phyloP scores from a whole-genome alignment of 2,888 invertebrate genomes.

The Parnassius apollo region DNA sequence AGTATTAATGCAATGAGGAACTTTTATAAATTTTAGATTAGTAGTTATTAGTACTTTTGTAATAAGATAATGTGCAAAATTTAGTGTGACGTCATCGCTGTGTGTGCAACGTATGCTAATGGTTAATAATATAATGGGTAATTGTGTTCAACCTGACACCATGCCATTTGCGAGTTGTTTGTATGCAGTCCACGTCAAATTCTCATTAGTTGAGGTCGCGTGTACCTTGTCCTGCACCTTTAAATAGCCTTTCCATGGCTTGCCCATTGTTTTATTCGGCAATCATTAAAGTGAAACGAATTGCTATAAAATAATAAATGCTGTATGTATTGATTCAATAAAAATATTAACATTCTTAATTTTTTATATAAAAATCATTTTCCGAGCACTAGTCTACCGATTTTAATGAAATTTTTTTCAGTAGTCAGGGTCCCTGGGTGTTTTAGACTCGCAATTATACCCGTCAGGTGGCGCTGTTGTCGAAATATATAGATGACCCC shows the following conservation, averaged over 20 bases:
- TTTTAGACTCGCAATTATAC: too few species aligned
- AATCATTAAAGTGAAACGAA: conserved; percentile 5
- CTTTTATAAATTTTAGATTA: too few species aligned
- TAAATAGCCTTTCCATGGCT: conserved; percentile 4
- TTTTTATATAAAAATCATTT: too few species aligned
- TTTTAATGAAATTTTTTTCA: too few species aligned
- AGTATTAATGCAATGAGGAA: too few species aligned
- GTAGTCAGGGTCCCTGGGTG: too few species aligned
- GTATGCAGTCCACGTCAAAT: conserved; percentile 23
- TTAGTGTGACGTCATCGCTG: background rate
- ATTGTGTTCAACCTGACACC: conserved; percentile 17
- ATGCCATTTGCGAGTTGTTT: conserved; percentile 15
- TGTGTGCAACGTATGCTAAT: conserved; percentile 13
- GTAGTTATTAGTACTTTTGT: too few species aligned
- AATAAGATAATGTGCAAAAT: too few species aligned
- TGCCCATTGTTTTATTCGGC: conserved; percentile 5
- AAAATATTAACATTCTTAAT: conserved; percentile 8
- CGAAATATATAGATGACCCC: too few species aligned
- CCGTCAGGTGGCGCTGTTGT: too few species aligned
- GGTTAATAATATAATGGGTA: conserved; percentile 13
- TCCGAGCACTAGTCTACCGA: too few species aligned
- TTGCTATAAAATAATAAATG: conserved; percentile 6
- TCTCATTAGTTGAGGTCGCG: conserved; percentile 23
- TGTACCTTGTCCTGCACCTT: conserved; percentile 4
- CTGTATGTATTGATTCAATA: conserved; percentile 3